A percentile compares a stretch with the other conserved stretches of the same genome.
phyloP scores from a whole-genome alignment of 1,140 invertebrate genomes.

The Oedothorax gibbosus region DNA sequence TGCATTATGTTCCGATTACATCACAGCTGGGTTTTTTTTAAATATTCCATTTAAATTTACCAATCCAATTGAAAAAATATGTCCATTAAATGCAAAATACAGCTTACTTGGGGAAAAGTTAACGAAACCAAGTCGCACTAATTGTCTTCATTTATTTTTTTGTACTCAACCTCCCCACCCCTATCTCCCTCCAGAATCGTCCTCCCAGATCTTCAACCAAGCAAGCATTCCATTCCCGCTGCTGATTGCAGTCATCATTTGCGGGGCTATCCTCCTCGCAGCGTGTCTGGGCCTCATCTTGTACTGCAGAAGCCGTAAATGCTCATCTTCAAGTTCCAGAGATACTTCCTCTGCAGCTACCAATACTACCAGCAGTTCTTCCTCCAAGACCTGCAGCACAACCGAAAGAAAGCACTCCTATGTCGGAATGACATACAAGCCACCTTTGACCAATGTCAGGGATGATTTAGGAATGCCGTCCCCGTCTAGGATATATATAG shows the following conservation, averaged over 20 bases:
- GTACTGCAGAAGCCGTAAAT: constrained; percentile 42
- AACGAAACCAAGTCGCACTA: too few species aligned
- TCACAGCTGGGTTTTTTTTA: too few species aligned
- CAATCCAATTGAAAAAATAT: too few species aligned
- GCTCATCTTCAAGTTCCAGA: constrained; percentile 19
- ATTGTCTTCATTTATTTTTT: too few species aligned
- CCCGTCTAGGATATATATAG: constrained; percentile 48
- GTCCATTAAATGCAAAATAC: too few species aligned
- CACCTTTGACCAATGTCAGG: constrained; percentile 13
- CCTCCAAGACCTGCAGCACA: constrained; percentile 38
- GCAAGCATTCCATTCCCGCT: constrained; percentile 45
- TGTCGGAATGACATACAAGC: constrained; percentile 45
- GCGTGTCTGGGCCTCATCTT: constrained; percentile 41
- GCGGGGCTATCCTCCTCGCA: constrained; percentile 49
- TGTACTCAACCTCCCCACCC: too few species aligned
- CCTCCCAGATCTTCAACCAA: constrained; percentile 8
- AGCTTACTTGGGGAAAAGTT: too few species aligned
- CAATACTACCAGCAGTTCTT: constrained; percentile 49
- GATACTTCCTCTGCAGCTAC: constrained; percentile 46
- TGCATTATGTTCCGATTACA: too few species aligned
- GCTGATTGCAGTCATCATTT: constrained; percentile 33
- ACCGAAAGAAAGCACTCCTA: constrained; percentile 51
- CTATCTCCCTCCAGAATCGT: constrained; percentile 25
- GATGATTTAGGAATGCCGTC: constrained; percentile 41
- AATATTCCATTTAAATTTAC: too few species aligned